Conservation (phyloP, 2,797 vertebrate genomes). For the Ptychobarbus kaznakovi region DNA sequence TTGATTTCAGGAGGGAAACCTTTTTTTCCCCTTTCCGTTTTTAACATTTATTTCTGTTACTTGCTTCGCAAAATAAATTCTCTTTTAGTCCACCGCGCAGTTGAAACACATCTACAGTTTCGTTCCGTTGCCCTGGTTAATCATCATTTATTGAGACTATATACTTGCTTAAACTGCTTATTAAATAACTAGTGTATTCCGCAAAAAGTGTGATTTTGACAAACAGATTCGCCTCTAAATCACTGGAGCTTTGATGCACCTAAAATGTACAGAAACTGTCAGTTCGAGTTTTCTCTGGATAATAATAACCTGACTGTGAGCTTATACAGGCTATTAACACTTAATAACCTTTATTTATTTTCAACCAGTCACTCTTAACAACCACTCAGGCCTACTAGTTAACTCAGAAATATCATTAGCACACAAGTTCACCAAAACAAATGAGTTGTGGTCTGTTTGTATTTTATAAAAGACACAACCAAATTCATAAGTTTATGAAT, state of each 20-base stretch:
- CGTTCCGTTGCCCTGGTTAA: conserved; percentile 49
- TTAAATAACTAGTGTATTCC: conserved; percentile 4
- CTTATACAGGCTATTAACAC: background rate
- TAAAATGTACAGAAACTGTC: background rate
- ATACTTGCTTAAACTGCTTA: background rate
- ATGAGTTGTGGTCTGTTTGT: background rate
- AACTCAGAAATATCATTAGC: background rate
- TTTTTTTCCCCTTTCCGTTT: background rate
- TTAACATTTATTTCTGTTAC: background rate
- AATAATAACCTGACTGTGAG: background rate
- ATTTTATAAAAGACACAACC: background rate
- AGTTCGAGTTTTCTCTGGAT: background rate
- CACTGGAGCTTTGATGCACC: background rate
- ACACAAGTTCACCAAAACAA: background rate
- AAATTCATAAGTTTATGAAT: background rate
- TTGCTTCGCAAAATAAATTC: background rate
- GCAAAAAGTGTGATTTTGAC: background rate
- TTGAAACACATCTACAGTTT: conserved; percentile 4
- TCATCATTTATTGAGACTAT: conserved; percentile 44
- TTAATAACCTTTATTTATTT: background rate
- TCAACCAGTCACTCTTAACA: background rate
- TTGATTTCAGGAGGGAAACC: background rate
- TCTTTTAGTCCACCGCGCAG: background rate
- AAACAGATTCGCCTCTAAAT: background rate
- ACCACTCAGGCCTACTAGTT: no score